These are phyloP conservation scores for Tanytarsus gracilentus DNA, from an alignment of 2,888 invertebrate genomes.

Conservation along the genomic window DNA sequence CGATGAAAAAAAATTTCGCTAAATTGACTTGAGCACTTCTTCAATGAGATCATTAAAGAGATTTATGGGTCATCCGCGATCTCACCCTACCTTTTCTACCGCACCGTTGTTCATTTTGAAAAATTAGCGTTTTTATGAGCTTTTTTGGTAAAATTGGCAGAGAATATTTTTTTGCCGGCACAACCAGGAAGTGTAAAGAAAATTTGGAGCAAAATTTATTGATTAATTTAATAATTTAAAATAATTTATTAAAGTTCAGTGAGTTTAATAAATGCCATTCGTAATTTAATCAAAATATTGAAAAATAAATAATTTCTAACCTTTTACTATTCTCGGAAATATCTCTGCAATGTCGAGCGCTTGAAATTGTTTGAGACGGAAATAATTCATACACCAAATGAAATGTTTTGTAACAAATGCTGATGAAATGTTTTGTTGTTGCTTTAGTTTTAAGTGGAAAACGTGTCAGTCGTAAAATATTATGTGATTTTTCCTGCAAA, in stretches of 20 bases:
- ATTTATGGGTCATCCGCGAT: slow-evolving; percentile 26
- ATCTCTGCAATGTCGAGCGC: neutral
- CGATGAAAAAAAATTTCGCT: slow-evolving; percentile 8
- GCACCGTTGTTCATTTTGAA: neutral
- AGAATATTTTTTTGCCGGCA: too few relatives aligned
- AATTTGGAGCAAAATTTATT: too few relatives aligned
- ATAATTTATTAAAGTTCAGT: neutral
- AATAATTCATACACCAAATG: too few relatives aligned
- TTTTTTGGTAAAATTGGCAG: slow-evolving; percentile 12
- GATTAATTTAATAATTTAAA: too few relatives aligned
- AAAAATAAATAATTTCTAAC: neutral
- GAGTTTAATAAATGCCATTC: neutral
- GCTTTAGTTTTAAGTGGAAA: too few relatives aligned
- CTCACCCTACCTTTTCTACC: neutral
- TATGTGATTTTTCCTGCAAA: too few relatives aligned
- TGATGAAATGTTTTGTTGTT: too few relatives aligned
- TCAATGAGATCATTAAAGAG: slow-evolving; percentile 28
- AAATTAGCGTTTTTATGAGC: slow-evolving; percentile 23
- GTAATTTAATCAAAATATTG: too few relatives aligned
- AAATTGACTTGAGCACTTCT: slow-evolving; percentile 25
- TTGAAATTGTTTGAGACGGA: too few relatives aligned
- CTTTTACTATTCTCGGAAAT: neutral
- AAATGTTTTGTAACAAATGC: too few relatives aligned
- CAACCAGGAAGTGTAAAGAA: too few relatives aligned
- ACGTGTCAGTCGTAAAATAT: too few relatives aligned